Percentiles rank a stretch among this genome's conserved stretches.
phyloP scores from a whole-genome alignment of 2,888 invertebrate species.

The Parascotia fuliginaria region DNA sequence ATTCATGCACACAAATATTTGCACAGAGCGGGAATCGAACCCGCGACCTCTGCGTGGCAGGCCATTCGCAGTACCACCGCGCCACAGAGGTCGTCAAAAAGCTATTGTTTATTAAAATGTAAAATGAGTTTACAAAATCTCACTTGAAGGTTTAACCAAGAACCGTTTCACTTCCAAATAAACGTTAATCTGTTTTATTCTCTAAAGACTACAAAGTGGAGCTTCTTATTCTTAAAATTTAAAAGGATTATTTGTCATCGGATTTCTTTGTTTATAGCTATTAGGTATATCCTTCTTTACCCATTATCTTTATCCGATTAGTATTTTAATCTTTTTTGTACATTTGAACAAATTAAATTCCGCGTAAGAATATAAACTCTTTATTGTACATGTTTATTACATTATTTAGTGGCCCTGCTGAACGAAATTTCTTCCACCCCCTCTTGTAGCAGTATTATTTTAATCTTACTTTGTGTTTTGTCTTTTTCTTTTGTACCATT shows the following conservation, averaged over 20 bases:
- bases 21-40: no score
- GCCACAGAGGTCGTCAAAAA: conserved; percentile 12
- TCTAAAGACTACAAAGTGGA: conserved; percentile 34
- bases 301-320: conserved; percentile 37
- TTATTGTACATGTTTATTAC: neutral
- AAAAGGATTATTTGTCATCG: conserved; percentile 36
- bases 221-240: conserved; percentile 42
- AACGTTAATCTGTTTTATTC: conserved; percentile 38
- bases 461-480: no score
- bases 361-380: conserved; percentile 17
- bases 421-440: no score
- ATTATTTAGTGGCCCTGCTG: no score
- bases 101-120: neutral
- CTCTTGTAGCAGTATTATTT: no score
- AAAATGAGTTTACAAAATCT: conserved; percentile 8
- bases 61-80: no score
- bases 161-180: conserved; percentile 20
- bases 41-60: no score
- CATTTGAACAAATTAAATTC: conserved; percentile 27
- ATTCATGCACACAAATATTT: no score
- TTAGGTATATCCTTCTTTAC: conserved; percentile 42
- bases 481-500: no score
- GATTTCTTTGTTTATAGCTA: conserved; percentile 36
- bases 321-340: conserved; percentile 29
- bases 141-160: neutral